Percentiles rank a stretch among this genome's conserved stretches.
Evolutionary conservation across 2,888 invertebrate species (phyloP).

Genomic region (Automeris io): DNA sequence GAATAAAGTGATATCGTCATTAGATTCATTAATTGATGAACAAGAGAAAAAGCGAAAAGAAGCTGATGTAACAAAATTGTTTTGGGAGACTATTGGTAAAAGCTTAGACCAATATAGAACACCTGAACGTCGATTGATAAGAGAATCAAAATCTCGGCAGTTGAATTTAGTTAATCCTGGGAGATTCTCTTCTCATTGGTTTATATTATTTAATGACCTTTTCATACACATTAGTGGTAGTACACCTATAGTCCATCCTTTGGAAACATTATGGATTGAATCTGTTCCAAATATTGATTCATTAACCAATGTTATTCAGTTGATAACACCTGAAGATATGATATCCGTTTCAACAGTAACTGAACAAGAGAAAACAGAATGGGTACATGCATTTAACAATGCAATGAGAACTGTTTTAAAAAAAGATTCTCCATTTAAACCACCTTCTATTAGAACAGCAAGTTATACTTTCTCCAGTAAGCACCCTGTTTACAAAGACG

Average conservation of each 20-base stretch:
- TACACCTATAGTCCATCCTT: slow-evolving; percentile 79
- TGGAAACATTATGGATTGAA: slow-evolving; percentile 89
- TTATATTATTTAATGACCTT: slow-evolving; percentile 88
- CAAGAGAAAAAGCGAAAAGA: slow-evolving; percentile 79
- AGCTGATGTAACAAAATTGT: slow-evolving; percentile 82
- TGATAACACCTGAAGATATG: slow-evolving; percentile 88
- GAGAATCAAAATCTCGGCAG: slow-evolving; percentile 85
- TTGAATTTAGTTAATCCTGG: slow-evolving; percentile 83
- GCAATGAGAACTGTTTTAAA: slow-evolving; percentile 83
- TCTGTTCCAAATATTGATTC: slow-evolving; percentile 80
- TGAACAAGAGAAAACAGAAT: slow-evolving; percentile 85
- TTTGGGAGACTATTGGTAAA: slow-evolving; percentile 85
- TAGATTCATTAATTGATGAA: slow-evolving; percentile 79
- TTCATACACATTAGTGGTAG: slow-evolving; percentile 86
- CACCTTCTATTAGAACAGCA: slow-evolving; percentile 84
- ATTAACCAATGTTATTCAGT: slow-evolving; percentile 79
- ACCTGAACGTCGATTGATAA: slow-evolving; percentile 83
- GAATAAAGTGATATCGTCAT: slow-evolving; percentile 76
- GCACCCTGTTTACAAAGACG: slow-evolving; percentile 83
- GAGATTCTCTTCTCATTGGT: slow-evolving; percentile 86
- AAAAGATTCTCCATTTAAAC: slow-evolving; percentile 78
- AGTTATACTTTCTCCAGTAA: slow-evolving; percentile 83
- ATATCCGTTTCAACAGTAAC: slow-evolving; percentile 81
- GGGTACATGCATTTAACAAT: slow-evolving; percentile 86
- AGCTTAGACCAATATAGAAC: slow-evolving; percentile 78